phyloP scores from a whole-genome alignment of 2,888 invertebrate genomes.

The Pandemis heparana region DNA sequence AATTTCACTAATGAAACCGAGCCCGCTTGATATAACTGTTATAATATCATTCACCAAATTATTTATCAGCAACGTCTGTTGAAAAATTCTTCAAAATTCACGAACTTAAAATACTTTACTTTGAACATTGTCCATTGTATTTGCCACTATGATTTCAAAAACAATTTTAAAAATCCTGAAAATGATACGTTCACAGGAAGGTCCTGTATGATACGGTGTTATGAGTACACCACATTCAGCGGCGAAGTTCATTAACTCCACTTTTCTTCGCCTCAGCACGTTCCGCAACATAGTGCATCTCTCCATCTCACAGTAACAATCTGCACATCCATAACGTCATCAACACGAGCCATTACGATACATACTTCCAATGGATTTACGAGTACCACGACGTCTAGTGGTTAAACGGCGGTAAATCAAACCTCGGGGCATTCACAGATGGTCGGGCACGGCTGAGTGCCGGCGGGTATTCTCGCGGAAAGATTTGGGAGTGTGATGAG shows the following conservation, averaged over 20 bases:
- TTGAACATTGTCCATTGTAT: too few relatives aligned
- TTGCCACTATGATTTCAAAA: too few relatives aligned
- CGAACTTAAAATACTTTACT: too few relatives aligned
- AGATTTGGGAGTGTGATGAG: background rate
- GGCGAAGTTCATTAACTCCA: too few relatives aligned
- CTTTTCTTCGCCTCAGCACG: too few relatives aligned
- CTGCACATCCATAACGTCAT: conserved; percentile 32
- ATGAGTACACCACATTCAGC: too few relatives aligned
- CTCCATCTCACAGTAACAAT: background rate
- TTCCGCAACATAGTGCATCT: background rate
- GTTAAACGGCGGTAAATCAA: conserved; percentile 35
- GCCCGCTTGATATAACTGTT: background rate
- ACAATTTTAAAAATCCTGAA: too few relatives aligned
- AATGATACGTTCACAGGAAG: too few relatives aligned
- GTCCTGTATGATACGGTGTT: too few relatives aligned
- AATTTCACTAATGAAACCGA: background rate
- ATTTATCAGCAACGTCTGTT: background rate
- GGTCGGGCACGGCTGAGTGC: conserved; percentile 13
- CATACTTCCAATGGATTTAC: conserved; percentile 25
- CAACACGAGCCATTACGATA: conserved; percentile 30
- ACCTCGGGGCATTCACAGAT: conserved; percentile 33
- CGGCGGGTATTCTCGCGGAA: conserved; percentile 20
- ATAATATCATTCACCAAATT: background rate
- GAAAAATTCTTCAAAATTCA: conserved; percentile 8
- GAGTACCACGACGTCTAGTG: conserved; percentile 23